Evolutionary conservation across 2,113 vertebrate genomes (phyloP), one percentile per base, ranked within the genome.

Genomic region (Leucopsar rothschildi): DNA sequence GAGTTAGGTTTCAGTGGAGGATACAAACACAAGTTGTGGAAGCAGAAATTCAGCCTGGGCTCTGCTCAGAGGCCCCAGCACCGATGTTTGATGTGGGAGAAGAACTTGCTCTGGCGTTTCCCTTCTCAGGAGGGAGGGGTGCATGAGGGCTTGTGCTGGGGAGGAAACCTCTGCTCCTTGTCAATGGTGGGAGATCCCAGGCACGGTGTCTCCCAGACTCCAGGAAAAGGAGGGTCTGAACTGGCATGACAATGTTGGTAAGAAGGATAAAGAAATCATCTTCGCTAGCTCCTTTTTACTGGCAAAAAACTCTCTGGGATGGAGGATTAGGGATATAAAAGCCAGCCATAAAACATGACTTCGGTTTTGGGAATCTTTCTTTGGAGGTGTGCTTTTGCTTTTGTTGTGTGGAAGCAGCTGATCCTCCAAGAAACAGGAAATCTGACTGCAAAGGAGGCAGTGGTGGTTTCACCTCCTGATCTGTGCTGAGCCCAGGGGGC

Each of bases 51-150:
- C 33, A 45, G 50, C 68, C 23, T 29, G 37, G 82, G 42, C 20
- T 16, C 61, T 78, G 72, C 69, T 86, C n/a, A 7, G 77, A 42
- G 81, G 60, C 56, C 53, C 23, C 56, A n/a, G 72, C 1, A 1
- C 19, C 0, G 3, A 14, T 11, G 19, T 28, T 44, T 0, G 2
- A 3, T 7, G 44, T 1, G 1, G 0, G 7, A 40, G 56, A 35
- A 45, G 6, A 0, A 1, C 21, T 70, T 45, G 19, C 10, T 52
- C 39, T 45, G 10, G 11, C 7, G 5, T n/a, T 64, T 59, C 39
- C 40, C 31, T 52, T 50, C 31, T 11, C 2, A 3, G 35, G 31
- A 69, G n/a, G n/a, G 21, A 71, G 35, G 6, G 25, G 7, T n/a
- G 35, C 40, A 14, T 0, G 0, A n/a, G 68, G 35, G 37, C 16